Percentiles rank a stretch among this genome's conserved stretches.
Conservation (phyloP, 2,113 vertebrate species). For the Sakesphorus luctuosus region DNA sequence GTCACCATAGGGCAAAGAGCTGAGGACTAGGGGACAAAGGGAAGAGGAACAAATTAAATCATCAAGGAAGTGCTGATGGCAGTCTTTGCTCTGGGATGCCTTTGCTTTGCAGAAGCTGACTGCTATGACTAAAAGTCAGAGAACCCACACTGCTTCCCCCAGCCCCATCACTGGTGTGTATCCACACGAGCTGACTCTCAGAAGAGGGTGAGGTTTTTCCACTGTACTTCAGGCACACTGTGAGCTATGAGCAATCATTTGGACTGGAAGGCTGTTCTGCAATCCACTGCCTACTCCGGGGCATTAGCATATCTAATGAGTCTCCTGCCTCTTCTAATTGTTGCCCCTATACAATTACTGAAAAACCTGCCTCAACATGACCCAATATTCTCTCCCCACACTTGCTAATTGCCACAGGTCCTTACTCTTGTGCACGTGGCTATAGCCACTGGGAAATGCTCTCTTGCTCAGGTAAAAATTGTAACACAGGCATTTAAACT, state of each 20-base stretch:
- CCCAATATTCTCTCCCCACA: slow-evolving; percentile 49
- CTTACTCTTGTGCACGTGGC: slow-evolving; percentile 24
- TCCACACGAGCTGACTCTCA: neutral
- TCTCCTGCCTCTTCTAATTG: slow-evolving; percentile 62
- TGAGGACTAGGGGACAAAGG: neutral
- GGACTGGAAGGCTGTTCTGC: slow-evolving; percentile 40
- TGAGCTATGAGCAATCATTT: slow-evolving; percentile 49
- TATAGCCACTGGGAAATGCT: slow-evolving; percentile 24
- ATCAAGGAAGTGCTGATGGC: neutral
- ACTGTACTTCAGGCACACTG: slow-evolving; percentile 12
- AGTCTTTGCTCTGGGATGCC: neutral
- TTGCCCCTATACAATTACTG: slow-evolving; percentile 47
- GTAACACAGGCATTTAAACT: slow-evolving; percentile 31
- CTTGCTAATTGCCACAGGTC: slow-evolving; percentile 31
- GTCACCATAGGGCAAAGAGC: neutral
- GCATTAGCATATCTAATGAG: slow-evolving; percentile 54
- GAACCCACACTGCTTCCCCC: neutral
- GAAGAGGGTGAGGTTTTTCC: neutral
- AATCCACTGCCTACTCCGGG: slow-evolving; percentile 58
- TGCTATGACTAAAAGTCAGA: neutral
- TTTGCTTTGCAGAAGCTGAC: neutral
- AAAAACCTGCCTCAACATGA: slow-evolving; percentile 63
- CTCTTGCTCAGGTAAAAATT: slow-evolving; percentile 44
- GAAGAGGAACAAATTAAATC: neutral
- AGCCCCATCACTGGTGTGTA: neutral